These are phyloP conservation scores for Phaethornis superciliosus DNA, from an alignment of 2,113 vertebrate species.

Conservation along the genomic window DNA sequence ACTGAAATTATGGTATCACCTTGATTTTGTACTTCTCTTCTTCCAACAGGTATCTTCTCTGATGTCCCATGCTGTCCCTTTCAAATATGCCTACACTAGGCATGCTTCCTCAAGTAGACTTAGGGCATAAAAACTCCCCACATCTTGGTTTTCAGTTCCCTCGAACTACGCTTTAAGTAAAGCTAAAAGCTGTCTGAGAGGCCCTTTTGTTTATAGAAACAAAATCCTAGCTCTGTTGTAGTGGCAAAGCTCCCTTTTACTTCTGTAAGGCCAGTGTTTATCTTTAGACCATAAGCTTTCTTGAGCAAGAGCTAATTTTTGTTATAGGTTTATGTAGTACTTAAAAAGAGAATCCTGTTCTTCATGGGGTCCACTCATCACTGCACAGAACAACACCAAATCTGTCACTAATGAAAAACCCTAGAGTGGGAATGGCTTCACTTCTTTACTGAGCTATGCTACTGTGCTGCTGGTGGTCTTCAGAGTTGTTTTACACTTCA, in stretches of 20 bases:
- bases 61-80: neutral
- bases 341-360: slow-evolving; percentile 5
- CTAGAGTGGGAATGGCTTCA: neutral
- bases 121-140: neutral
- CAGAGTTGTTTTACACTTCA: neutral
- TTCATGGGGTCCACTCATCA: neutral
- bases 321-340: slow-evolving; percentile 29
- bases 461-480: neutral
- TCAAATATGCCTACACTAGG: neutral
- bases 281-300: slow-evolving; percentile 1
- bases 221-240: neutral
- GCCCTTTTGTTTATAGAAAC: slow-evolving; percentile 6
- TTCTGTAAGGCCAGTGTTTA: slow-evolving; percentile 3
- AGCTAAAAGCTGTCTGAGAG: slow-evolving; percentile 27
- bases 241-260: neutral
- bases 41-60: neutral
- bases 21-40: neutral
- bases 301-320: slow-evolving; percentile 43
- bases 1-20: neutral
- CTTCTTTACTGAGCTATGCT: neutral
- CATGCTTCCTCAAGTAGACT: neutral
- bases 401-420: slow-evolving; percentile 1
- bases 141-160: neutral
- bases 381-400: neutral
- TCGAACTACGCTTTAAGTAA: neutral